Evolutionary conservation across 2,113 vertebrate species (phyloP).

Genomic region (Sinocyclocheilus rhinocerous): DNA sequence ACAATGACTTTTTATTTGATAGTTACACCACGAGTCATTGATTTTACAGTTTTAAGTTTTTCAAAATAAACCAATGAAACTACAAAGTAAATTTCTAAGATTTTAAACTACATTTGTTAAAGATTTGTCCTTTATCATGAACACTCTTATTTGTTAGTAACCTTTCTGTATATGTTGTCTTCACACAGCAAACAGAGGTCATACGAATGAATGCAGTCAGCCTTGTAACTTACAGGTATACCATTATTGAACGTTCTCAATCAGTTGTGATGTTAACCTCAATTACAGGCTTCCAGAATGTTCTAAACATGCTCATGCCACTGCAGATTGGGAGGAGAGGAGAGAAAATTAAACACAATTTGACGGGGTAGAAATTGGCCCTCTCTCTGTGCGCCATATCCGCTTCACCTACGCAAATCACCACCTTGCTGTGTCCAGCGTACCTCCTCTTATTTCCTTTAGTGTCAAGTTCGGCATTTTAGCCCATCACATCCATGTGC

Average conservation of each 20-base stretch:
- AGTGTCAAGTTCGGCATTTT: slow-evolving; percentile 71
- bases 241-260: slow-evolving; percentile 60
- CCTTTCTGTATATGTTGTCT: neutral
- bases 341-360: slow-evolving; percentile 71
- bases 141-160: neutral
- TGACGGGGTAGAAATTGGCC: slow-evolving; percentile 74
- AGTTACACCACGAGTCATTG: too few species aligned
- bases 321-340: slow-evolving; percentile 31
- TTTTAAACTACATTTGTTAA: neutral
- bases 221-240: slow-evolving; percentile 34
- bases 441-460: slow-evolving; percentile 73
- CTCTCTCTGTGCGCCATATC: slow-evolving; percentile 59
- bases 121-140: neutral
- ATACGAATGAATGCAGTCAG: slow-evolving; percentile 5
- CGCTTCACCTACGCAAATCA: slow-evolving; percentile 75
- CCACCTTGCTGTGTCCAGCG: slow-evolving; percentile 66
- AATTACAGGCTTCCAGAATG: slow-evolving; percentile 66
- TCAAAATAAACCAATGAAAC: too few species aligned
- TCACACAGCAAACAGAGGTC: neutral
- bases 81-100: too few species aligned
- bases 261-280: slow-evolving; percentile 71
- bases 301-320: slow-evolving; percentile 31
- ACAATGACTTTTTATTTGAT: too few species aligned
- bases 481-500: slow-evolving; percentile 60
- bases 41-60: too few species aligned